Percentiles rank a stretch among this genome's conserved stretches.
These are phyloP conservation scores for Argopecten irradians DNA, from an alignment of 1,140 invertebrate genomes.

Conservation along the genomic window DNA sequence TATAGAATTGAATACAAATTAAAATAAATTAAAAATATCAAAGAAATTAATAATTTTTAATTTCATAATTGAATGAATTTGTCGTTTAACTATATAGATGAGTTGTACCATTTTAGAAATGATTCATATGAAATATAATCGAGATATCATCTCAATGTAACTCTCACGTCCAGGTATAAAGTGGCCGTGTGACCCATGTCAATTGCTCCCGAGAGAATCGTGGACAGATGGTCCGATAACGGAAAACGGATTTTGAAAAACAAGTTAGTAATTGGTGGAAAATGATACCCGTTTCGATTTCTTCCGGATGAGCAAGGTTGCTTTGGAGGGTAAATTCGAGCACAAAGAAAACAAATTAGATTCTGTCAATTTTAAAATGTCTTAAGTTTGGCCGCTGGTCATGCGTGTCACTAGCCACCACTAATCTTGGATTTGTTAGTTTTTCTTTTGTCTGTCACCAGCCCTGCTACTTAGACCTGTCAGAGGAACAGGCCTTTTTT, in stretches of 20 bases:
- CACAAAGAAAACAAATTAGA: conserved; percentile 23
- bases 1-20: neutral
- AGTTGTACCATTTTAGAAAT: neutral
- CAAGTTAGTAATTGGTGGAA: conserved; percentile 21
- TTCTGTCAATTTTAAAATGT: conserved; percentile 23
- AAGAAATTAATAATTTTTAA: neutral
- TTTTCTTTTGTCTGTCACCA: neutral
- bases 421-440: neutral
- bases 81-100: neutral
- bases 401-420: neutral
- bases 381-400: conserved; percentile 3
- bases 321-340: neutral
- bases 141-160: neutral
- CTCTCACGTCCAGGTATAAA: neutral
- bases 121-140: neutral
- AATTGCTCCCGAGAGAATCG: neutral
- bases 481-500: neutral
- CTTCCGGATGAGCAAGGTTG: conserved; percentile 14
- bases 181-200: neutral
- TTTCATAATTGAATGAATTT: neutral
- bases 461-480: neutral
- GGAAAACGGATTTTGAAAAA: neutral
- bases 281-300: conserved; percentile 17
- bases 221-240: conserved; percentile 2
- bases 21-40: neutral